A percentile compares a stretch with the other conserved stretches of the same genome.
Evolutionary conservation across 2,888 invertebrate species (phyloP).

Genomic region (Caenorhabditis plicata): DNA sequence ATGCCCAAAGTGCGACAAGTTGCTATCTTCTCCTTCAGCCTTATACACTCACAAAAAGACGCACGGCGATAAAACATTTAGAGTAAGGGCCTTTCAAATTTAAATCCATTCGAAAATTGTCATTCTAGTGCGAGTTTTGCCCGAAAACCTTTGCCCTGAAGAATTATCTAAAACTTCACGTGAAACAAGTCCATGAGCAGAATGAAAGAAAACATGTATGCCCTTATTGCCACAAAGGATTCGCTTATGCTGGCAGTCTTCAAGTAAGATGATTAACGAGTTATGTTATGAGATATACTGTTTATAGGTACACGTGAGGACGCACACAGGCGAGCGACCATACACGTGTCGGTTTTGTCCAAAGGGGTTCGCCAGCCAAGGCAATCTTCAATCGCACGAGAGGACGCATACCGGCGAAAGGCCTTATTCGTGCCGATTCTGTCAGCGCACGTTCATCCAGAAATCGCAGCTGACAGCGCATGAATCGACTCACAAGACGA

Average conservation of each 20-base stretch:
- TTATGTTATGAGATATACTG: too few relatives aligned
- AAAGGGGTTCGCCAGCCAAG: slow-evolving; percentile 65
- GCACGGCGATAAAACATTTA: slow-evolving; percentile 63
- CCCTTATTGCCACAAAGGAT: slow-evolving; percentile 58
- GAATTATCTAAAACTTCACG: slow-evolving; percentile 65
- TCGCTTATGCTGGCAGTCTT: slow-evolving; percentile 65
- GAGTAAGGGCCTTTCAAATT: slow-evolving; percentile 11
- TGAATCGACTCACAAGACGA: slow-evolving; percentile 57
- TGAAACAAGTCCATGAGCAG: slow-evolving; percentile 64
- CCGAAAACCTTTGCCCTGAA: slow-evolving; percentile 65
- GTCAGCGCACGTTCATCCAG: slow-evolving; percentile 61
- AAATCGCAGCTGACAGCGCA: slow-evolving; percentile 65
- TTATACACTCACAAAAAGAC: slow-evolving; percentile 66
- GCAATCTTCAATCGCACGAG: slow-evolving; percentile 65
- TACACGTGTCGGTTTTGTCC: slow-evolving; percentile 61
- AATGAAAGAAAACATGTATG: slow-evolving; percentile 62
- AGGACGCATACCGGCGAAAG: slow-evolving; percentile 63
- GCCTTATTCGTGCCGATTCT: slow-evolving; percentile 57
- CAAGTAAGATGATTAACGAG: slow-evolving; percentile 47
- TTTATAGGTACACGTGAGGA: slow-evolving; percentile 63
- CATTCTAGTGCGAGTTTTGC: slow-evolving; percentile 59
- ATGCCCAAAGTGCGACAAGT: slow-evolving; percentile 63
- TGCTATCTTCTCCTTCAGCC: slow-evolving; percentile 64
- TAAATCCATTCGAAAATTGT: background rate
- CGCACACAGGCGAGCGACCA: slow-evolving; percentile 65